phyloP scores from a whole-genome alignment of 2,113 vertebrate genomes.

The Tetrao urogallus region DNA sequence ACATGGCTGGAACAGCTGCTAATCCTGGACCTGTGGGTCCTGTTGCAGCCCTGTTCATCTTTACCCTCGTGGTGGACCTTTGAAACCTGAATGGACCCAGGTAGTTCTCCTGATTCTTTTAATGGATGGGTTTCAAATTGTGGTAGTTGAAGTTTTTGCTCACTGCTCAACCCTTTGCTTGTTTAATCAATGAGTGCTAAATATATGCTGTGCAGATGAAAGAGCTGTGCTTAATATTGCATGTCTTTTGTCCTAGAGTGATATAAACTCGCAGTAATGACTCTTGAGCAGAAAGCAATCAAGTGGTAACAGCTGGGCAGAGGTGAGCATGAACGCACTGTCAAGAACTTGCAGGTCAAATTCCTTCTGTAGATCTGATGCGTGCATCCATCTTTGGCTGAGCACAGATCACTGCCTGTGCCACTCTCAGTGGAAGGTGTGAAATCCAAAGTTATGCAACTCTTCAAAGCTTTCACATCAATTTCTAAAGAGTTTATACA shows the following conservation, averaged over 20 bases:
- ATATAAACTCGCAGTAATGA: neutral
- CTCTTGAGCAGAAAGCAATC: neutral
- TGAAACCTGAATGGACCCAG: neutral
- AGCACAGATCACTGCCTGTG: neutral
- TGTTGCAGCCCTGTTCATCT: neutral
- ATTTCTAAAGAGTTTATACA: neutral
- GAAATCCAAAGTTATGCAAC: neutral
- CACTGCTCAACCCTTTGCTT: neutral
- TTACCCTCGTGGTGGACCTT: rapidly evolving
- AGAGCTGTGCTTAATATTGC: neutral
- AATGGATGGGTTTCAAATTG: neutral
- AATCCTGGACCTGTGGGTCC: neutral
- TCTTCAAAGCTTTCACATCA: neutral
- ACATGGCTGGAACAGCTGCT: neutral
- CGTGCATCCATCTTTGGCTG: neutral
- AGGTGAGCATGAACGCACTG: rapidly evolving
- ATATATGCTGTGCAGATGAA: neutral
- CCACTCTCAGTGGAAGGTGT: rapidly evolving
- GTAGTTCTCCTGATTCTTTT: neutral
- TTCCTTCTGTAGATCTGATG: neutral
- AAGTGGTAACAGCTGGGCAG: rapidly evolving
- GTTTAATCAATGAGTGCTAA: rapidly evolving
- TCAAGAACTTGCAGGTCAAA: neutral
- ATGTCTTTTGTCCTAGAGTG: neutral
- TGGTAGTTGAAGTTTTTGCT: neutral